phyloP scores from a whole-genome alignment of 2,888 invertebrate species.

The Apotomis turbidana region DNA sequence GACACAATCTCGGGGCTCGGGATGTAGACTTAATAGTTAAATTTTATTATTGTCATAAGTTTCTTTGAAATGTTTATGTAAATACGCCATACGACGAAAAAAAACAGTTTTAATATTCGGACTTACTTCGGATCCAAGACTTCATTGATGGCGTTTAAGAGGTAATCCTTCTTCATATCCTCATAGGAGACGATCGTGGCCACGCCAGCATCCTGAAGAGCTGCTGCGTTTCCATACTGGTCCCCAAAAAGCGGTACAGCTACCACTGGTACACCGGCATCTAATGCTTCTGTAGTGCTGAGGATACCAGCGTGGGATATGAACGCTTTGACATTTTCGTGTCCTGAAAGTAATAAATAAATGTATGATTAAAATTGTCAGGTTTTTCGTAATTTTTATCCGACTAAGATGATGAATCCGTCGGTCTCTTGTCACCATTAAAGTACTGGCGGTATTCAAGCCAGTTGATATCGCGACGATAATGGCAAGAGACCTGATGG shows the following conservation, averaged over 20 bases:
- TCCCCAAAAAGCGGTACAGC: slow-evolving; percentile 89
- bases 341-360: slow-evolving; percentile 70
- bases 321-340: slow-evolving; percentile 87
- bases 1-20: too few species aligned
- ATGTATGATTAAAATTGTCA: too few species aligned
- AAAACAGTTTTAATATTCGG: too few species aligned
- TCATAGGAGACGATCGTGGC: slow-evolving; percentile 83
- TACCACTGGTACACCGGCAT: slow-evolving; percentile 86
- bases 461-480: too few species aligned
- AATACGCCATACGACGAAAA: slow-evolving; percentile 40
- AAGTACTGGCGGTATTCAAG: too few species aligned
- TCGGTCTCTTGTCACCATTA: too few species aligned
- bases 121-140: slow-evolving; percentile 83
- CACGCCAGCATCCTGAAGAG: slow-evolving; percentile 83
- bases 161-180: slow-evolving; percentile 81
- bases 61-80: too few species aligned
- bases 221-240: slow-evolving; percentile 86
- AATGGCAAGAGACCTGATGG: too few species aligned
- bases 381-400: too few species aligned
- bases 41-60: too few species aligned
- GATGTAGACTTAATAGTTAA: too few species aligned
- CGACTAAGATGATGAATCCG: too few species aligned
- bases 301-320: slow-evolving; percentile 88
- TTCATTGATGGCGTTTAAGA: slow-evolving; percentile 82
- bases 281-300: slow-evolving; percentile 87